phyloP scores from a whole-genome alignment of 2,888 invertebrate genomes.

The Cybosia mesomella region DNA sequence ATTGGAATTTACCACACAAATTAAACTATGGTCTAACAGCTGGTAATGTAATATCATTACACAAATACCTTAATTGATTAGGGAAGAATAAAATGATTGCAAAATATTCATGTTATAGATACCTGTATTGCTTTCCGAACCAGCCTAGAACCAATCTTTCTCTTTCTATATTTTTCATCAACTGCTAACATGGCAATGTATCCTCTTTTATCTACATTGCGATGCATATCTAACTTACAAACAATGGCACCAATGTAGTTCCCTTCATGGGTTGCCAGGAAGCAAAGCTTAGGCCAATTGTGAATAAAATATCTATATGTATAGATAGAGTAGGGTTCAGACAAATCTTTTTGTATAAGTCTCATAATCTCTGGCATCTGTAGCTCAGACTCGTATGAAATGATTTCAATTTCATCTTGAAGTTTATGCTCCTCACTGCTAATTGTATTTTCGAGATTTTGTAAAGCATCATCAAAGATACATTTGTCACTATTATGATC shows the following conservation, averaged over 20 bases:
- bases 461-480: conserved; percentile 62
- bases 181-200: conserved; percentile 99
- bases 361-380: conserved; percentile 99
- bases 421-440: conserved; percentile 60
- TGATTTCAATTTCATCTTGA: conserved; percentile 76
- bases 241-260: conserved; percentile 99
- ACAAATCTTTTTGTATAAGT: conserved; percentile 99
- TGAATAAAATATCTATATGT: conserved; percentile 99
- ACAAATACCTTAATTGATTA: not conserved
- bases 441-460: conserved; percentile 61
- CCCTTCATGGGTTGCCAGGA: conserved; percentile 95
- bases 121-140: conserved; percentile 93
- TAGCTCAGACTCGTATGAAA: conserved; percentile 95
- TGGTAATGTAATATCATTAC: not conserved
- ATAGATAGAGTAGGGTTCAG: conserved; percentile 99
- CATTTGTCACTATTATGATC: conserved; percentile 56
- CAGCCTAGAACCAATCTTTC: conserved; percentile 95
- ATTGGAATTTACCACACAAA: not conserved
- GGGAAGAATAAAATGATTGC: not conserved
- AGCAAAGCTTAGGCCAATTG: conserved; percentile 99
- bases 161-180: conserved; percentile 97
- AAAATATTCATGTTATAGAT: conserved; percentile 22
- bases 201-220: conserved; percentile 96
- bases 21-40: not conserved
- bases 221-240: conserved; percentile 98